Evolutionary conservation across 2,113 vertebrate species (phyloP), one percentile per base, ranked within the genome.

Genomic region (Ranitomeya imitator): DNA sequence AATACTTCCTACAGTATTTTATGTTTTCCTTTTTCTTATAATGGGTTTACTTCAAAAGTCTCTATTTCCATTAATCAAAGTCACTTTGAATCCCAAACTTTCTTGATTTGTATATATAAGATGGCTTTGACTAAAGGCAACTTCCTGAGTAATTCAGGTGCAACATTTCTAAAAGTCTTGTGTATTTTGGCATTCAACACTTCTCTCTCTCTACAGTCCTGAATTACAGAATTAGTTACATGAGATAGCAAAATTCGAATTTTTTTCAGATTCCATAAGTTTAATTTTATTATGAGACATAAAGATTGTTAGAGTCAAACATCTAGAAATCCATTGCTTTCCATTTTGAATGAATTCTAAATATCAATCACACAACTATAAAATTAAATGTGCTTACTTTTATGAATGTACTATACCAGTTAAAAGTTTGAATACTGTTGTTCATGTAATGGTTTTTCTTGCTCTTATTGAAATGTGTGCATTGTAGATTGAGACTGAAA

Each of bases 71-170:
- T 86, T 73, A 54, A 57, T 86, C 85, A 78, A 77, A 63, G 16
- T 65, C 57, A 86, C 60, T 84, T 84, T 65, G 74, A 79, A 79
- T 86, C n/a, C 37, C n/a, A 86, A 86, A 86, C 37, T 23, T 23
- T 61, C 74, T 60, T 78, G 14, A 37, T 79, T 79, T 86, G 74
- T 86, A 26, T 86, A 79, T 65, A 79, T 63, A 60, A 65, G 73
- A 59, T 63, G 59, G 45, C 37, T 51, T 7, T 23, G 59, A 55
- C 21, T 54, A n/a, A 86, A 57, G 77, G 18, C 59, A 37, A 54
- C 74, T 79, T 86, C 73, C 85, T 65, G 69, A 76, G 45, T 60
- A 59, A n/a, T 45, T 13, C 67, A 74, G 83, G 83, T 73, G 83
- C 15, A n/a, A 73, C 19, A 10, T 74, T 67, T 85, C 52, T 23